phyloP scores from a whole-genome alignment of 2,888 invertebrate species.

The Didymodactylos carnosus region DNA sequence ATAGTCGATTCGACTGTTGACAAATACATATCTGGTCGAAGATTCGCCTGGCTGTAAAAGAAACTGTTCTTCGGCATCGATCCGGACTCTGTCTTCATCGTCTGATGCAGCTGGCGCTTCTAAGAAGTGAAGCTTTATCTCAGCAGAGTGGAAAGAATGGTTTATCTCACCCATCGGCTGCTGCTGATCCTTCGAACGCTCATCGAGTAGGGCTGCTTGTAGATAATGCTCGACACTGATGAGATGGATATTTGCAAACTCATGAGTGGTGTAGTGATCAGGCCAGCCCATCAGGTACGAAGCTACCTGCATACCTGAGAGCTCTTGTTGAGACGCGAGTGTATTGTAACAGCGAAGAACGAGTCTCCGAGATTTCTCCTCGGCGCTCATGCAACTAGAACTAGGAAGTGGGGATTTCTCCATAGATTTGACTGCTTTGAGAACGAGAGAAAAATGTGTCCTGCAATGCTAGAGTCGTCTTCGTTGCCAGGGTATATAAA shows the following conservation, averaged over 20 bases:
- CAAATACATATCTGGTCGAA: background rate
- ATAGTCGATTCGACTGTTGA: background rate
- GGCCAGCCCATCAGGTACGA: background rate
- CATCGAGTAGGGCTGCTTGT: background rate
- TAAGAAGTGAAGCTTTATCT: too few species aligned
- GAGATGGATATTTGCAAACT: background rate
- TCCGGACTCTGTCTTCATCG: background rate
- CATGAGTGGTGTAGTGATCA: background rate
- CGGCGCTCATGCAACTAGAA: background rate
- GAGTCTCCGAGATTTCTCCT: background rate
- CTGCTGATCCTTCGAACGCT: background rate
- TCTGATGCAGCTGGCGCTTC: background rate
- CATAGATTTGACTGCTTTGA: background rate
- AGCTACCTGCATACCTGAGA: background rate
- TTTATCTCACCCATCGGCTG: background rate
- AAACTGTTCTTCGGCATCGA: background rate
- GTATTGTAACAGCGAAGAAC: background rate
- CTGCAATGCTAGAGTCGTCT: too few species aligned
- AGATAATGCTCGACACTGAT: background rate
- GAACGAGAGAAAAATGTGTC: background rate
- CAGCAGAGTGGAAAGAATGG: too few species aligned
- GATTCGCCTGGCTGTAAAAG: background rate
- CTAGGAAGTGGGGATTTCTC: background rate
- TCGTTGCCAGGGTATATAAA: background rate
- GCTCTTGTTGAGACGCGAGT: background rate